phyloP scores from a whole-genome alignment of 2,888 invertebrate genomes.

The Lasius platythorax region DNA sequence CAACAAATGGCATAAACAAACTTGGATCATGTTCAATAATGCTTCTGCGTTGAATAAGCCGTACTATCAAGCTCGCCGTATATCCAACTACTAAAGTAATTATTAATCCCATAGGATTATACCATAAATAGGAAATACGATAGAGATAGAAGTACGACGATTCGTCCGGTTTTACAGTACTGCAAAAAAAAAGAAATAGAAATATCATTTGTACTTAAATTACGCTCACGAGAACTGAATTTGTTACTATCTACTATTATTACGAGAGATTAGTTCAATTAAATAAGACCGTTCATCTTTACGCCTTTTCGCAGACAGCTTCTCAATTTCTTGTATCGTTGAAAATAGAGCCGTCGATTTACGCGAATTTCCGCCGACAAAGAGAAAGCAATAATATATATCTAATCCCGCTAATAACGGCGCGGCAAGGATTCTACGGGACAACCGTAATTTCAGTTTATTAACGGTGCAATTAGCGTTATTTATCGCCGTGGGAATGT shows the following conservation, averaged over 20 bases:
- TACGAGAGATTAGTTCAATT: slow-evolving; percentile 2
- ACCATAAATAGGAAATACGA: slow-evolving; percentile 92
- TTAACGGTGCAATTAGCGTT: slow-evolving; percentile 69
- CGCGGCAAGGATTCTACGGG: slow-evolving; percentile 48
- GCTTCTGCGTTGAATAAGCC: slow-evolving; percentile 80
- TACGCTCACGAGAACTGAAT: background rate
- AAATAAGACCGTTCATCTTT: slow-evolving; percentile 1
- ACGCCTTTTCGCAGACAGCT: no score
- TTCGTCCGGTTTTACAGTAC: slow-evolving; percentile 3
- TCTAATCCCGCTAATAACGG: slow-evolving; percentile 45
- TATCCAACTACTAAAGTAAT: slow-evolving; percentile 87
- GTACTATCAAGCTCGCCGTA: slow-evolving; percentile 86
- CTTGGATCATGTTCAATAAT: slow-evolving; percentile 87
- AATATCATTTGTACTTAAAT: background rate
- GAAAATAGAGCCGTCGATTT: slow-evolving; percentile 48
- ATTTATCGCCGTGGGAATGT: slow-evolving; percentile 68
- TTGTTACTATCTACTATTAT: background rate
- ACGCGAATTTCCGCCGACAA: slow-evolving; percentile 31
- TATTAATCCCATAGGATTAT: slow-evolving; percentile 88
- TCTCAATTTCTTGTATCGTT: slow-evolving; percentile 34
- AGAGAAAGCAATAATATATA: slow-evolving; percentile 65
- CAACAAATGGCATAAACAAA: slow-evolving; percentile 88
- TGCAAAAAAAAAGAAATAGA: slow-evolving; percentile 10
- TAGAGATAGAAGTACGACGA: slow-evolving; percentile 89
- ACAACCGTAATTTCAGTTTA: slow-evolving; percentile 64